A percentile compares a stretch with the other conserved stretches of the same genome.
Conservation (phyloP, 1,140 invertebrate genomes). For the Drosophila elegans region DNA sequence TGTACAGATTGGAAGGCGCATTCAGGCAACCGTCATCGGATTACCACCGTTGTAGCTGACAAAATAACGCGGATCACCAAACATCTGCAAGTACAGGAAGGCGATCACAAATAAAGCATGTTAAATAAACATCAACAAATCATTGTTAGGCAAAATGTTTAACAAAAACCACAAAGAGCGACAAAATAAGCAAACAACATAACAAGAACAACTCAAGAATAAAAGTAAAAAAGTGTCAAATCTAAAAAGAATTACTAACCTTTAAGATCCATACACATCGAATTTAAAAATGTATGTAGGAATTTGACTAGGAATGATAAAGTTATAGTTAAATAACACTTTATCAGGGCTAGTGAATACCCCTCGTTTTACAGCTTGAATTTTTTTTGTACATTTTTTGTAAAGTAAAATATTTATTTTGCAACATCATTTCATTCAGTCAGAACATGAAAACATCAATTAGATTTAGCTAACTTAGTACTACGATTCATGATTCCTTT, state of each 20-base stretch:
- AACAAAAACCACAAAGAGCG: slow-evolving; percentile 28
- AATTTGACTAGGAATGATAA: background rate
- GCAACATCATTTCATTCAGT: slow-evolving; percentile 77
- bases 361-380: slow-evolving; percentile 16
- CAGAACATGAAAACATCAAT: slow-evolving; percentile 78
- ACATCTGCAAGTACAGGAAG: slow-evolving; percentile 72
- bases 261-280: slow-evolving; percentile 27
- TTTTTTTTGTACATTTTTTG: slow-evolving; percentile 35
- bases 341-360: background rate
- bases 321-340: background rate
- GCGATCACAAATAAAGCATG: slow-evolving; percentile 8
- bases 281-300: slow-evolving; percentile 8
- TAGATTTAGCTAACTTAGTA: slow-evolving; percentile 74
- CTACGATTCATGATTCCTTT: slow-evolving; percentile 42
- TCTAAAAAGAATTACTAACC: slow-evolving; percentile 45
- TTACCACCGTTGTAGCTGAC: slow-evolving; percentile 78
- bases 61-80: slow-evolving; percentile 83
- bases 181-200: slow-evolving; percentile 56
- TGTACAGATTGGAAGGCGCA: slow-evolving; percentile 48
- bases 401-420: slow-evolving; percentile 75
- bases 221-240: slow-evolving; percentile 1
- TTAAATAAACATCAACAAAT: background rate
- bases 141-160: slow-evolving; percentile 12
- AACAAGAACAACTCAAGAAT: slow-evolving; percentile 33
- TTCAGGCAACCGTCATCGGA: slow-evolving; percentile 79